Percentiles rank a stretch among this genome's conserved stretches.
Evolutionary conservation across 2,888 invertebrate species (phyloP).

Genomic region (Chloroclysta siterata): DNA sequence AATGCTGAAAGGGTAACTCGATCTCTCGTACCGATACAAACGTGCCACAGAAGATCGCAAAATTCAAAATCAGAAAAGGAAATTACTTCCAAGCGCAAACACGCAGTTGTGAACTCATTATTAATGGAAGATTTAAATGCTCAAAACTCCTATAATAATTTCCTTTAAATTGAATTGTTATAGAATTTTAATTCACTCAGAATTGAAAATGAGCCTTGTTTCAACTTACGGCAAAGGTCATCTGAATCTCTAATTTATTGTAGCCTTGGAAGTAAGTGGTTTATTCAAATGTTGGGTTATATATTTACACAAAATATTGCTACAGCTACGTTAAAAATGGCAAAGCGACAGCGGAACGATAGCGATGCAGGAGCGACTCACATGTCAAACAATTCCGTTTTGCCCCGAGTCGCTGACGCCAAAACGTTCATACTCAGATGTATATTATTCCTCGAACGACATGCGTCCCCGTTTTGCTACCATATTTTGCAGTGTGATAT

Average conservation of each 20-base stretch:
- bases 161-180: constrained; percentile 41
- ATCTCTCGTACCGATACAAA: neutral
- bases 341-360: neutral
- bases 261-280: constrained; percentile 57
- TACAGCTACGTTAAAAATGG: neutral
- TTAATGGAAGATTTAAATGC: constrained; percentile 34
- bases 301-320: constrained; percentile 55
- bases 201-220: constrained; percentile 44
- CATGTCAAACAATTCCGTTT: too few relatives aligned
- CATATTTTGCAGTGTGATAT: too few relatives aligned
- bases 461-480: too few relatives aligned
- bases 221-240: constrained; percentile 59
- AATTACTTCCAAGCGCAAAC: constrained; percentile 21
- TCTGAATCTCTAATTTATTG: constrained; percentile 63
- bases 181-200: constrained; percentile 44
- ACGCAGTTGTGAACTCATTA: constrained; percentile 29
- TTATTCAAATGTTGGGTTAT: constrained; percentile 64
- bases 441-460: too few relatives aligned
- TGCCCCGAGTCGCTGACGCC: too few relatives aligned
- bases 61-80: constrained; percentile 12
- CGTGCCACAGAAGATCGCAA: neutral
- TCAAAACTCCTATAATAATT: constrained; percentile 32
- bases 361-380: too few relatives aligned
- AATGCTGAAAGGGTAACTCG: neutral
- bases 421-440: too few relatives aligned